Conservation (phyloP, 2,797 vertebrate genomes). For the Adrianichthys oophorus region DNA sequence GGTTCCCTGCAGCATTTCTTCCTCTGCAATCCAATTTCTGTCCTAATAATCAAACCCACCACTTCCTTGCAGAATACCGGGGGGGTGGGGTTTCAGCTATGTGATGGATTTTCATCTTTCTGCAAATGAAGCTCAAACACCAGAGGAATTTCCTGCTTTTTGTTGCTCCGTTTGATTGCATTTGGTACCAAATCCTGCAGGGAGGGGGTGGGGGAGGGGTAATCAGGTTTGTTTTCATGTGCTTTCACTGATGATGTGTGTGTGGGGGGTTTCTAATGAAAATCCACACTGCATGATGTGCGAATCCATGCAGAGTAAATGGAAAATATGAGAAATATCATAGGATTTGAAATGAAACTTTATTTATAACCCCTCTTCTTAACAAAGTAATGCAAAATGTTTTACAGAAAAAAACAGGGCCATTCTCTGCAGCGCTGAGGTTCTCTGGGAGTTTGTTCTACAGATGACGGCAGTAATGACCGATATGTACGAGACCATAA, state of each 20-base stretch:
- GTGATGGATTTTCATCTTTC: conserved; percentile 26
- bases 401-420: no score
- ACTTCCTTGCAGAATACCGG: conserved; percentile 24
- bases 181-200: conserved; percentile 12
- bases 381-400: no score
- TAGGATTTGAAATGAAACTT: no score
- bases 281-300: no score
- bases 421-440: no score
- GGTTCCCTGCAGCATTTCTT: conserved; percentile 33
- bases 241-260: not conserved
- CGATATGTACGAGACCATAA: no score
- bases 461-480: no score
- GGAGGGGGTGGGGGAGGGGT: not conserved
- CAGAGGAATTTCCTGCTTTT: conserved; percentile 11
- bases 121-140: conserved; percentile 4
- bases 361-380: no score
- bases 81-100: conserved; percentile 24
- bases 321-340: no score
- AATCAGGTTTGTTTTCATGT: conserved; percentile 8
- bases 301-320: no score
- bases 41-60: conserved; percentile 44
- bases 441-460: no score
- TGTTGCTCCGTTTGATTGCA: conserved; percentile 27
- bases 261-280: no score
- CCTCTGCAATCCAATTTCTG: conserved; percentile 40